Evolutionary conservation across 2,888 invertebrate genomes (phyloP).

Genomic region (Acronicta aceris): DNA sequence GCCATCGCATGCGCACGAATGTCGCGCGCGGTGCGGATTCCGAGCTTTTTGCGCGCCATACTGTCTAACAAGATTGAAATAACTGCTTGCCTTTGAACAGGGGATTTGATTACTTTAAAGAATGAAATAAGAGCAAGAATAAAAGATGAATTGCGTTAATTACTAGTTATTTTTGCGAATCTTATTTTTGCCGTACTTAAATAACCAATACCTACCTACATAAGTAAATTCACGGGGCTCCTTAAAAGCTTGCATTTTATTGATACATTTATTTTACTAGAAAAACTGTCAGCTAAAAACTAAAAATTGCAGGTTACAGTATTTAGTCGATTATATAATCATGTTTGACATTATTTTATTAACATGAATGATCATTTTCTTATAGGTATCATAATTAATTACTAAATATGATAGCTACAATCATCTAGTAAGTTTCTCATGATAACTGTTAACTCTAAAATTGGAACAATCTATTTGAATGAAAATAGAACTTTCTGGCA

Average conservation of each 20-base stretch:
- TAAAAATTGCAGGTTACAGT: too few species aligned
- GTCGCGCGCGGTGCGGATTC: slow-evolving; percentile 70
- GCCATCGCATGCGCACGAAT: slow-evolving; percentile 73
- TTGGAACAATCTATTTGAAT: slow-evolving; percentile 1
- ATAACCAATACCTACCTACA: too few species aligned
- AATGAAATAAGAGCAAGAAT: slow-evolving; percentile 66
- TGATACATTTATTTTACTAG: too few species aligned
- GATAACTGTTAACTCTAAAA: slow-evolving; percentile 5
- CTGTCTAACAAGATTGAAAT: slow-evolving; percentile 85
- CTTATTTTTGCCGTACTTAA: too few species aligned
- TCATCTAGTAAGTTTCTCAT: background rate
- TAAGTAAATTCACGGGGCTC: too few species aligned
- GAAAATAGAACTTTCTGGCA: slow-evolving; percentile 6
- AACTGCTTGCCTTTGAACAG: slow-evolving; percentile 76
- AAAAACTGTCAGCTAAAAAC: too few species aligned
- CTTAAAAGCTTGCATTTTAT: too few species aligned
- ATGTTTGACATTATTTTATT: too few species aligned
- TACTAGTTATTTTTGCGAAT: slow-evolving; percentile 44
- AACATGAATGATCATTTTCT: too few species aligned
- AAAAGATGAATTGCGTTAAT: slow-evolving; percentile 62
- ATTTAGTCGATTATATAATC: too few species aligned
- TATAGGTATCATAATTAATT: background rate
- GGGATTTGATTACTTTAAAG: slow-evolving; percentile 72
- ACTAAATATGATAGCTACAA: background rate
- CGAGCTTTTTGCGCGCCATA: slow-evolving; percentile 81